Conservation (phyloP, 2,888 invertebrate species). For the Lithodes maja region DNA sequence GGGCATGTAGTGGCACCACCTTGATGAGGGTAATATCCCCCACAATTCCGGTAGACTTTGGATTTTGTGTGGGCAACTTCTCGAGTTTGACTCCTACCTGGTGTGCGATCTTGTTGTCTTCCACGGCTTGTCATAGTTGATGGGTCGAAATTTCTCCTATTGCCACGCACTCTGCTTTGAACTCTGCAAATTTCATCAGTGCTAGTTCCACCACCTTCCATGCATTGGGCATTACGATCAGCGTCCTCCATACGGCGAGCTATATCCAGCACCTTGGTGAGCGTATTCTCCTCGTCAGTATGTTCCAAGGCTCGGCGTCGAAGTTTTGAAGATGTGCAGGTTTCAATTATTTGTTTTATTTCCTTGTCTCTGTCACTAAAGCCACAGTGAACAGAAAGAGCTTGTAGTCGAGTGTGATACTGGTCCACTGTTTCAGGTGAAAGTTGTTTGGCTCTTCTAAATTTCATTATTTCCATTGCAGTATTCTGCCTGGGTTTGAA, state of each 20-base stretch:
- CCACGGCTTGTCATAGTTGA: neutral
- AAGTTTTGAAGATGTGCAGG: neutral
- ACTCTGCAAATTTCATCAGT: neutral
- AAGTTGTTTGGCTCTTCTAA: neutral
- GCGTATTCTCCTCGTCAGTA: neutral
- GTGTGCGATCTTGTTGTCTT: neutral
- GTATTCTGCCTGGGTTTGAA: neutral
- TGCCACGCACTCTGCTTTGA: neutral
- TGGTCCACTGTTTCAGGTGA: conserved; percentile 3
- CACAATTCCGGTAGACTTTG: neutral
- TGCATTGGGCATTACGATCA: neutral
- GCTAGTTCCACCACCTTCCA: neutral
- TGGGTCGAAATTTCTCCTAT: neutral
- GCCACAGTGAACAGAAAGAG: conserved; percentile 1
- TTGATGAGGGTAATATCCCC: neutral
- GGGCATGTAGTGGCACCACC: neutral
- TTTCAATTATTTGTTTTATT: neutral
- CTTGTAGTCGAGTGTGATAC: neutral
- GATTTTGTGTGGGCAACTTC: no score
- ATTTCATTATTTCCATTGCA: neutral
- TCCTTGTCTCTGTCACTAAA: conserved; percentile 12
- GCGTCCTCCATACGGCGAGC: neutral
- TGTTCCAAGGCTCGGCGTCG: neutral
- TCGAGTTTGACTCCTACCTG: no score
- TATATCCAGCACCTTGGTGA: conserved; percentile 2